These are phyloP conservation scores for Cyanocitta stelleri DNA, from an alignment of 2,113 vertebrate genomes.

Conservation along the genomic window DNA sequence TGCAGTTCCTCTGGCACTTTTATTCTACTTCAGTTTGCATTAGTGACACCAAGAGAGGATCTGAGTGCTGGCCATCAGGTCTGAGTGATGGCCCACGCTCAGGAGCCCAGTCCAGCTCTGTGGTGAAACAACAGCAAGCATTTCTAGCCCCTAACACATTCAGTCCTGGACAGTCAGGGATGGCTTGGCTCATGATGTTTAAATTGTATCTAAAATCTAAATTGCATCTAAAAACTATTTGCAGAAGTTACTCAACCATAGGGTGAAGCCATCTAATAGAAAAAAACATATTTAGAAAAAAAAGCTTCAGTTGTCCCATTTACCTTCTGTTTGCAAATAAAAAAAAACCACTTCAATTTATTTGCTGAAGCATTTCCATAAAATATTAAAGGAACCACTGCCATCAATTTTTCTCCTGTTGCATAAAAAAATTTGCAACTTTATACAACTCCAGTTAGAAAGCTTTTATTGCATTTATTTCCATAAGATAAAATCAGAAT, in stretches of 20 bases:
- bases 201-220: neutral
- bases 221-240: neutral
- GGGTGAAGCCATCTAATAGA: neutral
- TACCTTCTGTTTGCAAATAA: slow-evolving; percentile 56
- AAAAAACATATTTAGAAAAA: neutral
- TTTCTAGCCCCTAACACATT: neutral
- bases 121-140: rapidly evolving
- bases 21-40: neutral
- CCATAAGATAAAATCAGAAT: slow-evolving; percentile 62
- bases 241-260: neutral
- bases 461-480: slow-evolving; percentile 62
- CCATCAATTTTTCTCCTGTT: slow-evolving; percentile 43
- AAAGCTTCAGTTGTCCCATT: slow-evolving; percentile 13
- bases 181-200: neutral
- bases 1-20: neutral
- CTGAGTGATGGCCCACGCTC: neutral
- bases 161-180: neutral
- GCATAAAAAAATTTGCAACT: slow-evolving; percentile 29
- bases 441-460: slow-evolving; percentile 32
- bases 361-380: slow-evolving; percentile 59
- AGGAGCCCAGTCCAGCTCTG: neutral
- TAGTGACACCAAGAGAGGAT: neutral
- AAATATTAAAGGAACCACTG: slow-evolving; percentile 53
- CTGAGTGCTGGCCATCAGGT: neutral
- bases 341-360: slow-evolving; percentile 44